Percentiles rank a stretch among this genome's conserved stretches.
Conservation (phyloP, 2,888 invertebrate species). For the Geophilus truncorum region DNA sequence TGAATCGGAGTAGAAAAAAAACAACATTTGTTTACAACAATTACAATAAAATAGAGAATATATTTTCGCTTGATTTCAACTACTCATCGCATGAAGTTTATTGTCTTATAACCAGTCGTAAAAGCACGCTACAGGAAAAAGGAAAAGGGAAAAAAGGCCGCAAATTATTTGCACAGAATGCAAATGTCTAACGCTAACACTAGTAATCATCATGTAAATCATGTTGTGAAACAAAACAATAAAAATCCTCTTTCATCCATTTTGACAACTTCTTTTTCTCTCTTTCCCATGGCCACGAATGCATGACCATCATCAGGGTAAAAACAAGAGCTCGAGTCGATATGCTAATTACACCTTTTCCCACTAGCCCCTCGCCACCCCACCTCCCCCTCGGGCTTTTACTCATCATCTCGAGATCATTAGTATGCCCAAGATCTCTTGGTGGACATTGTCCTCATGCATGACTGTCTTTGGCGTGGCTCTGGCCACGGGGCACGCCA, state of each 20-base stretch:
- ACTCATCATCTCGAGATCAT: constrained; percentile 4
- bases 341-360: constrained; percentile 12
- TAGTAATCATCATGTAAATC: not conserved
- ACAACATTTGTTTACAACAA: too few species aligned
- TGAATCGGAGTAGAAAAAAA: too few species aligned
- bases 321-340: constrained; percentile 6
- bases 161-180: not conserved
- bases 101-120: not conserved
- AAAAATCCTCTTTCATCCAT: not conserved
- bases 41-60: too few species aligned
- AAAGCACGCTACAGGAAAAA: not conserved
- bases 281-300: not conserved
- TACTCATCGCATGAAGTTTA: not conserved
- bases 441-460: constrained; percentile 10
- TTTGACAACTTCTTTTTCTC: not conserved
- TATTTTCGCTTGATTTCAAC: too few species aligned
- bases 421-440: constrained; percentile 7
- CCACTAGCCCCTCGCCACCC: not conserved
- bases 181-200: not conserved
- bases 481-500: constrained; percentile 6
- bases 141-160: not conserved
- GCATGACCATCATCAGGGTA: not conserved
- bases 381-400: not conserved
- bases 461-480: constrained; percentile 9
- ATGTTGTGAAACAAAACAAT: not conserved